Conservation (phyloP, 2,113 vertebrate species). For the Athene cunicularia region DNA sequence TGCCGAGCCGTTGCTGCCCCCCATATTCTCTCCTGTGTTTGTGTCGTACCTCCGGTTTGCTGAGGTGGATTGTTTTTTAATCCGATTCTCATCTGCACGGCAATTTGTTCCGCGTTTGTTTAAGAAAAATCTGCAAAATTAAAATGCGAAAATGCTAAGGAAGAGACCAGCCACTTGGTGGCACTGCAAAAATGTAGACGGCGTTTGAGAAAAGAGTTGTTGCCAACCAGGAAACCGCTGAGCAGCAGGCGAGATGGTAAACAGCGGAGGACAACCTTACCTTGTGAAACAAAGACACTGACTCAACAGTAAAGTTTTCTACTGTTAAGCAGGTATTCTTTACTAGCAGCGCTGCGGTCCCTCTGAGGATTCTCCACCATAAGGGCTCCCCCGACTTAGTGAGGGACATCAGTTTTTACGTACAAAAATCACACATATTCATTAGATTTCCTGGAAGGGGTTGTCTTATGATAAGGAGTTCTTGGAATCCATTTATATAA, state of each 20-base stretch:
- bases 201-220: rapidly evolving
- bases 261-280: rapidly evolving
- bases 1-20: too few species aligned
- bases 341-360: too few species aligned
- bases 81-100: rapidly evolving
- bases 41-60: rapidly evolving
- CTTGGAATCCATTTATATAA: too few species aligned
- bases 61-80: background rate
- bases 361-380: too few species aligned
- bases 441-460: too few species aligned
- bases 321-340: too few species aligned
- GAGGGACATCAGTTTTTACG: too few species aligned
- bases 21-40: rapidly evolving
- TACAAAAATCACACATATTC: too few species aligned
- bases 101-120: background rate
- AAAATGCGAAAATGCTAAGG: background rate
- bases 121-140: rapidly evolving
- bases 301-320: too few species aligned
- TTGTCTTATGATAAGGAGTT: too few species aligned
- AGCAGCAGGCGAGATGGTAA: background rate
- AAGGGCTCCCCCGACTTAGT: too few species aligned
- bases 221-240: background rate
- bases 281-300: too few species aligned
- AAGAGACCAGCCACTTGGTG: background rate
- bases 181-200: background rate